Percentiles rank a stretch among this genome's conserved stretches.
Evolutionary conservation across 1,140 invertebrate species (phyloP).

Genomic region (Caerostris darwini): DNA sequence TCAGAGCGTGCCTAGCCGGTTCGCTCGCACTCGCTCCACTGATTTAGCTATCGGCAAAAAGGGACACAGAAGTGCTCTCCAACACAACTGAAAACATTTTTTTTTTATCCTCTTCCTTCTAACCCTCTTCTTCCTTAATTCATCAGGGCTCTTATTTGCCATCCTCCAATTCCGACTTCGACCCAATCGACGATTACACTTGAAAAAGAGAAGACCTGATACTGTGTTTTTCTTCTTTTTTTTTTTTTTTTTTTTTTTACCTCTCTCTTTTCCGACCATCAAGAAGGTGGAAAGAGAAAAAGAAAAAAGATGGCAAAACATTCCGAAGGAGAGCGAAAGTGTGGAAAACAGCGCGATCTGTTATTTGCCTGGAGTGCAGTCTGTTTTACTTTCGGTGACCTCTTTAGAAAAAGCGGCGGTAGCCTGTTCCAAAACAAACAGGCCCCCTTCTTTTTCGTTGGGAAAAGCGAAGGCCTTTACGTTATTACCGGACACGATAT

Average conservation of each 20-base stretch:
- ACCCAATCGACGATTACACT: no score
- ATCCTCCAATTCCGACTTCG: background rate
- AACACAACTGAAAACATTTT: background rate
- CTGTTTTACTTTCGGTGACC: conserved; percentile 29
- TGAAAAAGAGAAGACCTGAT: no score
- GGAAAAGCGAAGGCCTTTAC: background rate
- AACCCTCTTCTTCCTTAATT: background rate
- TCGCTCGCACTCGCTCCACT: background rate
- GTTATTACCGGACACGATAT: conserved; percentile 67
- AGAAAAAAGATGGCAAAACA: background rate
- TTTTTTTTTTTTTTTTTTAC: no score
- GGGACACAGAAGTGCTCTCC: background rate
- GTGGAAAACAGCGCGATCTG: conserved; percentile 16
- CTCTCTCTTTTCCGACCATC: no score
- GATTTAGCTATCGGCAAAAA: conserved; percentile 8
- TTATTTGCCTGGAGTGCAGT: conserved; percentile 15
- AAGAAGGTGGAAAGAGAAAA: background rate
- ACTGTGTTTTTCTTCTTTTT: no score
- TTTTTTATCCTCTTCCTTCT: background rate
- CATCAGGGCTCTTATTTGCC: conserved; percentile 5
- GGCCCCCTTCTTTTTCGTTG: background rate
- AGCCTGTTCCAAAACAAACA: conserved; percentile 63
- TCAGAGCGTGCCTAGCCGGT: background rate
- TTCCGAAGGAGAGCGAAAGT: background rate
- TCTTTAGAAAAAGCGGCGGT: conserved; percentile 29